A percentile compares a stretch with the other conserved stretches of the same genome.
Conservation (phyloP, 2,797 vertebrate genomes). For the Micropoecilia bifurca region DNA sequence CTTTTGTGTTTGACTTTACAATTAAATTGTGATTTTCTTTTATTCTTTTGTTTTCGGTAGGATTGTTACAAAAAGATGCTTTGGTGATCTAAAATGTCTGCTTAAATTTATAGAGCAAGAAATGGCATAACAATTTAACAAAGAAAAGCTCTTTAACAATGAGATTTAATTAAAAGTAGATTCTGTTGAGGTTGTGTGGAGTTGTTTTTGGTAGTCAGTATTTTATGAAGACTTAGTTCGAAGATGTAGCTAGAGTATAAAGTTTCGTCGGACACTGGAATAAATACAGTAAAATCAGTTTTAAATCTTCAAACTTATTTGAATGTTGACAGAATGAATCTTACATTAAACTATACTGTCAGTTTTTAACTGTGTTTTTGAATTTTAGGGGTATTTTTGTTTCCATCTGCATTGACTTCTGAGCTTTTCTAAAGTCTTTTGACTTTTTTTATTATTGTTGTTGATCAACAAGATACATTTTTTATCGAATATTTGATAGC, state of each 20-base stretch:
- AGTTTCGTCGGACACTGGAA: not conserved
- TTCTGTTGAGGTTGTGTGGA: not conserved
- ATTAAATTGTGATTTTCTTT: not conserved
- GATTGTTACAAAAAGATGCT: not conserved
- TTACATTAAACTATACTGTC: not conserved
- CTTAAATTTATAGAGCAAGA: not conserved
- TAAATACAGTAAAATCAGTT: not conserved
- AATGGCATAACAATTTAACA: not conserved
- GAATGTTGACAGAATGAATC: constrained; percentile 11
- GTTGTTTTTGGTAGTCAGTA: not conserved
- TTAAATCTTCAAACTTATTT: not conserved
- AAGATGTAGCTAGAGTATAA: not conserved
- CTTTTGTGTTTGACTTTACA: not conserved
- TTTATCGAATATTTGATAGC: not conserved
- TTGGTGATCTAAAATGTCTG: not conserved
- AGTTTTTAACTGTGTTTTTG: not conserved
- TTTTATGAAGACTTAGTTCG: not conserved
- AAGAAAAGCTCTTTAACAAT: too few relatives aligned
- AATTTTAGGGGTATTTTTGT: not conserved
- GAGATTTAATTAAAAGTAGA: not conserved
- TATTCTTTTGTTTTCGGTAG: not conserved
- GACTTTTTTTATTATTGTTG: not conserved
- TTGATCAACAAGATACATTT: not conserved
- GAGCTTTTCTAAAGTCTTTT: not conserved
- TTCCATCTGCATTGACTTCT: not conserved